Conservation (phyloP, 2,888 invertebrate genomes). For the Tetragonula carbonaria region DNA sequence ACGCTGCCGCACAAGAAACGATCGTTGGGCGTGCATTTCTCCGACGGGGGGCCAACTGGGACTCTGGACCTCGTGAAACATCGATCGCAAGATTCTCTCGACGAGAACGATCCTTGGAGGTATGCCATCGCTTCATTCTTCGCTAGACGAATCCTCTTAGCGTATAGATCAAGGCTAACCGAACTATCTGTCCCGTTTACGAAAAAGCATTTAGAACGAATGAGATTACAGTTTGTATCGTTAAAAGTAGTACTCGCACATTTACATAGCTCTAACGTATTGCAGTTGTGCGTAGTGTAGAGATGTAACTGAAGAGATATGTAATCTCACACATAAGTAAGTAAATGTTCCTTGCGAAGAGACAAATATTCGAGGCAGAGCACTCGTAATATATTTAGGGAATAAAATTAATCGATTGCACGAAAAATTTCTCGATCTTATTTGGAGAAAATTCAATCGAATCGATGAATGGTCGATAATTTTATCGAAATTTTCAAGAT, state of each 20-base stretch:
- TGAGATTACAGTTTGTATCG: no score
- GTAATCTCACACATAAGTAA: neutral
- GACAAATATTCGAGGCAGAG: no score
- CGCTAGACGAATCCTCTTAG: neutral
- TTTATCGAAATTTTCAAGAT: no score
- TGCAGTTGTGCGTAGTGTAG: neutral
- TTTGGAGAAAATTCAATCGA: no score
- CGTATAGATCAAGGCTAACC: neutral
- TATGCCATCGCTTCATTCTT: constrained; percentile 54
- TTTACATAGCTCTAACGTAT: neutral
- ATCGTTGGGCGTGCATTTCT: constrained; percentile 77
- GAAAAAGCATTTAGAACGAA: neutral
- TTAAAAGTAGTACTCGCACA: no score
- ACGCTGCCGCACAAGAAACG: constrained; percentile 82
- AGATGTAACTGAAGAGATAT: neutral
- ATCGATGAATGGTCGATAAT: no score
- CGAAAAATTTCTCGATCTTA: neutral
- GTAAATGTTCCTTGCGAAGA: neutral
- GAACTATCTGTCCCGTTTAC: neutral
- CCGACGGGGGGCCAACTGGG: constrained; percentile 76
- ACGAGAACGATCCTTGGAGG: constrained; percentile 82
- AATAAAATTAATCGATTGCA: neutral
- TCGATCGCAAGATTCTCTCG: constrained; percentile 81
- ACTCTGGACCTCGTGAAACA: constrained; percentile 80
- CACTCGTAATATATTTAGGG: no score